Evolutionary conservation across 2,888 invertebrate genomes (phyloP), one percentile per base, ranked within the genome.

Genomic region (Nemotelus pantherinus): DNA sequence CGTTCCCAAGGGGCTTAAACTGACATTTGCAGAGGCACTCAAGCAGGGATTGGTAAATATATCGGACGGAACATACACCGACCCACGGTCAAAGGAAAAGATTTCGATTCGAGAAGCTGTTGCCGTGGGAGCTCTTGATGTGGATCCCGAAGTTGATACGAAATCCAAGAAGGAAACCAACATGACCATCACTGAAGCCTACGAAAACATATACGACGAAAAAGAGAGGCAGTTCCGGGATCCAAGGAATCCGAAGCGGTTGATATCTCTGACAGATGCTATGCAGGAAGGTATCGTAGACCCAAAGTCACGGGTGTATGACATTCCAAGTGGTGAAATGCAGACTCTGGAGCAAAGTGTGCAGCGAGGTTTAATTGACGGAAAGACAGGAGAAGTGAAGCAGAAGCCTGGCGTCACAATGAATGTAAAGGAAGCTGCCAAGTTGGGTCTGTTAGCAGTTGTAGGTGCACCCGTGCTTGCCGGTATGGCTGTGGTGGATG

Each of bases 381-480:
- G 91, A n/a, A 89, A 91, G 82, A 91, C 92, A 1, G 93, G 93
- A 0, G 90, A 91, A 85, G 84, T 93, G 3, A 92, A 91, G 82
- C 89, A 90, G 45, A 90, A 89, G 82, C 89, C 91, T 3, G 93
- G 93, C 9, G 90, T 87, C 77, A 87, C 87, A 63, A 85, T 92
- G 50, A 89, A 89, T 80, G 87, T 92, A 58, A 88, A 88, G 81
- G 90, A 95, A 83, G 97, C 96, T 10, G 93, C 95, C 0, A 95
- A 95, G 84, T 89, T 94, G 85, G 97, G 97, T 2, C 88, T 97
- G 1, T 88, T 98, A 80, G 96, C 96, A 41, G 90, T 97, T 47
- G 92, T 95, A 68, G 95, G 94, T 48, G 95, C 95, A 25, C 97
- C 98, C 3, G 91, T 96, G 43, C 86, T 96, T 77, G 96, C 97